These are phyloP conservation scores for Eurosta solidaginis DNA, from an alignment of 1,140 invertebrate genomes.

Conservation along the genomic window DNA sequence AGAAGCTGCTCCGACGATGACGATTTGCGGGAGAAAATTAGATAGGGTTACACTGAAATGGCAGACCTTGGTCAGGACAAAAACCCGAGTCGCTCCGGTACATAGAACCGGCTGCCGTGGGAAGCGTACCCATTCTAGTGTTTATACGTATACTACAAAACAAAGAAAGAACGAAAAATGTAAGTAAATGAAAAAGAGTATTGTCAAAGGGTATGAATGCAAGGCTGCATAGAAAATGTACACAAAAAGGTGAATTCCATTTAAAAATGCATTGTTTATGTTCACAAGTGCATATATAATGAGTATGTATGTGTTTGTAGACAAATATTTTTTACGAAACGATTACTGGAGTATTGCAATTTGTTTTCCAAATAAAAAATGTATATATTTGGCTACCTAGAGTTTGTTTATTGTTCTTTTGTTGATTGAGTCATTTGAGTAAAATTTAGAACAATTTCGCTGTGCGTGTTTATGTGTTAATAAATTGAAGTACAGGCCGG, in stretches of 20 bases:
- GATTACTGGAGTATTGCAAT: background rate
- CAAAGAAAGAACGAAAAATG: background rate
- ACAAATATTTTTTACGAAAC: too few species aligned
- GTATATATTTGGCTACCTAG: background rate
- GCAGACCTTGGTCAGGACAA: too few species aligned
- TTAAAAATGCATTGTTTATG: constrained; percentile 7
- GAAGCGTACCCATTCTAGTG: too few species aligned
- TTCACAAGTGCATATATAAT: background rate
- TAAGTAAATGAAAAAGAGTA: background rate
- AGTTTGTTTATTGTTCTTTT: background rate
- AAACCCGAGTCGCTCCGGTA: too few species aligned
- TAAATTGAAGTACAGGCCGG: background rate
- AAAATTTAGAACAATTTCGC: background rate
- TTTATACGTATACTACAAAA: too few species aligned
- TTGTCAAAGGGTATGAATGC: background rate
- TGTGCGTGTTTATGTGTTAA: background rate
- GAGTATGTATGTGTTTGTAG: background rate
- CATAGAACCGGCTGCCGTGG: too few species aligned
- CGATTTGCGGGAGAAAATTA: too few species aligned
- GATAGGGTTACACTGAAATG: too few species aligned
- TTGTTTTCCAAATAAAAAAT: background rate
- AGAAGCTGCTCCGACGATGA: too few species aligned
- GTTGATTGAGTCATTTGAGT: background rate
- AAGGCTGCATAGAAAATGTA: background rate
- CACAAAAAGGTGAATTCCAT: constrained; percentile 14